phyloP scores from a whole-genome alignment of 2,797 vertebrate genomes.

The Muscicapa comitata region DNA sequence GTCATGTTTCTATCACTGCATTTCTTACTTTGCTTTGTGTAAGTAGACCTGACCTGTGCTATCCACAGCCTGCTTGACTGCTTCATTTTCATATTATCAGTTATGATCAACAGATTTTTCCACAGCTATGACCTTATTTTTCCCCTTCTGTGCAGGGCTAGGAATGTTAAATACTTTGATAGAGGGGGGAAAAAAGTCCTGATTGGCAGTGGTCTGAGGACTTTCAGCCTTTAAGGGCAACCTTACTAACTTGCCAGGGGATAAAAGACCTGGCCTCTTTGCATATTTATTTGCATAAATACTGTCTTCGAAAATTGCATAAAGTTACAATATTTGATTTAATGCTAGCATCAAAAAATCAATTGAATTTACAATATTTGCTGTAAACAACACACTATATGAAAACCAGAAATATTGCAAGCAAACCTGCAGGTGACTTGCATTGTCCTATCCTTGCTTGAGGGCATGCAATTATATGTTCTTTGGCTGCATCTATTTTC shows the following conservation, averaged over 20 bases:
- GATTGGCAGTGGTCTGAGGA: background rate
- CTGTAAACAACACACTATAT: background rate
- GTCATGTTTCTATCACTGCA: background rate
- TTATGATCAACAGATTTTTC: conserved; percentile 39
- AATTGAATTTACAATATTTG: background rate
- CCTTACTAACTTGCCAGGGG: background rate
- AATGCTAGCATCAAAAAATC: background rate
- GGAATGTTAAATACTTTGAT: background rate
- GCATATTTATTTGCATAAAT: conserved; percentile 53
- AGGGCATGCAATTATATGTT: background rate
- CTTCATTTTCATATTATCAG: conserved; percentile 35
- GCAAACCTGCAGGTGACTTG: background rate
- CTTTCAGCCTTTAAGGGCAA: background rate
- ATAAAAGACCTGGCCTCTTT: background rate
- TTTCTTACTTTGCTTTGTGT: background rate
- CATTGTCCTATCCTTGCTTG: background rate
- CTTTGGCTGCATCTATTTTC: background rate
- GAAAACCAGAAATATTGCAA: background rate
- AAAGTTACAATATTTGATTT: background rate
- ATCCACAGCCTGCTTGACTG: conserved; percentile 6
- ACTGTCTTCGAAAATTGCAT: background rate
- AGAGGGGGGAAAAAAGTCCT: background rate
- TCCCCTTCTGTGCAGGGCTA: background rate
- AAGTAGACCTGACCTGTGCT: background rate
- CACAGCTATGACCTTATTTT: conserved; percentile 30